Evolutionary conservation across 92 coral and sea anemone species (phyloP).

Genomic region (Porites rus): DNA sequence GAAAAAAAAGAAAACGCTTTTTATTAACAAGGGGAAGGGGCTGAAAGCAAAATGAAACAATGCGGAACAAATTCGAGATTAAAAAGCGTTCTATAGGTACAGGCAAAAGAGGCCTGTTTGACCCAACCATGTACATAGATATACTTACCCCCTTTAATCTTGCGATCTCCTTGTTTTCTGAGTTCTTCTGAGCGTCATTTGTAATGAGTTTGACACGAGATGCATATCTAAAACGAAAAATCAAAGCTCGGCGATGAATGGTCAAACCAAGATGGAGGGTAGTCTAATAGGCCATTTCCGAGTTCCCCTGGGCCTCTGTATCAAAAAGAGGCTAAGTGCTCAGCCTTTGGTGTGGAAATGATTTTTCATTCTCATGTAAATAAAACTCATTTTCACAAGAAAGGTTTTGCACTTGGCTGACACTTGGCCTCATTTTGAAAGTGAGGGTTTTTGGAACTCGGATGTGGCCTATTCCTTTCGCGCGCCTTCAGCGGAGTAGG

Average conservation of each 20-base stretch:
- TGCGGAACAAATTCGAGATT: background rate
- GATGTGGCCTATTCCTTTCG: too few relatives aligned
- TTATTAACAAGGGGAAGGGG: background rate
- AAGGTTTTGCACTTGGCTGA: too few relatives aligned
- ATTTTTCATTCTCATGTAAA: too few relatives aligned
- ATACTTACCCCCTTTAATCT: slow-evolving; percentile 96
- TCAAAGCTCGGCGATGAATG: background rate
- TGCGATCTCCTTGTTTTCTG: slow-evolving; percentile 93
- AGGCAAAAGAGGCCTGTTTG: background rate
- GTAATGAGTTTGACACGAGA: slow-evolving; percentile 98
- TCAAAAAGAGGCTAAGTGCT: too few relatives aligned
- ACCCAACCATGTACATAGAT: background rate
- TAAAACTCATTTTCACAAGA: too few relatives aligned
- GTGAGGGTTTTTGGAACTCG: too few relatives aligned
- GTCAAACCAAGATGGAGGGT: too few relatives aligned
- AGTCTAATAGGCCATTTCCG: background rate
- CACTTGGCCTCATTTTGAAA: too few relatives aligned
- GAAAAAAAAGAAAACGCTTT: background rate
- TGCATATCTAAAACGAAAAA: slow-evolving; percentile 76
- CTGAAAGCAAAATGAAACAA: background rate
- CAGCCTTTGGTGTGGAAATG: too few relatives aligned
- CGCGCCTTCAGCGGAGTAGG: too few relatives aligned
- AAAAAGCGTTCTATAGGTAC: background rate
- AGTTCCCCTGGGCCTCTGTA: too few relatives aligned
- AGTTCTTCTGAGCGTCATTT: slow-evolving; percentile 97